Evolutionary conservation across 2,797 vertebrate species (phyloP), one percentile per base, ranked within the genome.

Genomic region (Acanthurus tractus): DNA sequence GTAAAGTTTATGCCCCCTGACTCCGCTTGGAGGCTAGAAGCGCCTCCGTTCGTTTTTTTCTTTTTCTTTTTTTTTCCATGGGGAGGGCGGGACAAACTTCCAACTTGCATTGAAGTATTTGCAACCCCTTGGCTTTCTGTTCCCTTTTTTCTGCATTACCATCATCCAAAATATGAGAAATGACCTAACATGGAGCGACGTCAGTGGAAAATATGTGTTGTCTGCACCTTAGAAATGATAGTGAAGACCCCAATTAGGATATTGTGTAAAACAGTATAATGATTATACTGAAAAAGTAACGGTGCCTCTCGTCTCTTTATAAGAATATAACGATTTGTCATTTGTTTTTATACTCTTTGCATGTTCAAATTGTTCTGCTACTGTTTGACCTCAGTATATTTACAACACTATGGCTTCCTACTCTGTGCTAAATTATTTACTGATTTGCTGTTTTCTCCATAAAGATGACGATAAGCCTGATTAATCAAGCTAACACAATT

Each of bases 1-100:
- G 85, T 81, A 80, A 92, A 93, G 86, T 89, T 87, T 53, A 9
- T 72, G 76, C 48, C 62, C 48, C 62, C 81, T 13, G 79, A 58
- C 74, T 85, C 62, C 38, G 63, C 67, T 84, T 61, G 69, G 64
- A 86, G 83, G 71, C 70, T 75, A 73, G 82, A 76, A 85, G 87
- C 85, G 81, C 75, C 82, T 77, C 76, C 67, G 53, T 61, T 83
- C 72, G 34, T 56, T 36, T 38, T 61, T 48, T 25, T 56, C n/a
- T 3, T 11, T 48, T 40, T 66, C 40, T 56, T 29, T 63, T 59
- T n/a, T 61, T 29, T 70, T 45, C 61, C 18, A 3, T 8, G 29
- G 25, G 45, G 79, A 62, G 91, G 90, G 90, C 81, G 90, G 88
- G 84, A 77, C 90, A 70, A 84, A 40, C 38, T 40, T 40, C 38